phyloP scores from a whole-genome alignment of 1,140 invertebrate genomes.

The Helicoverpa armigera region DNA sequence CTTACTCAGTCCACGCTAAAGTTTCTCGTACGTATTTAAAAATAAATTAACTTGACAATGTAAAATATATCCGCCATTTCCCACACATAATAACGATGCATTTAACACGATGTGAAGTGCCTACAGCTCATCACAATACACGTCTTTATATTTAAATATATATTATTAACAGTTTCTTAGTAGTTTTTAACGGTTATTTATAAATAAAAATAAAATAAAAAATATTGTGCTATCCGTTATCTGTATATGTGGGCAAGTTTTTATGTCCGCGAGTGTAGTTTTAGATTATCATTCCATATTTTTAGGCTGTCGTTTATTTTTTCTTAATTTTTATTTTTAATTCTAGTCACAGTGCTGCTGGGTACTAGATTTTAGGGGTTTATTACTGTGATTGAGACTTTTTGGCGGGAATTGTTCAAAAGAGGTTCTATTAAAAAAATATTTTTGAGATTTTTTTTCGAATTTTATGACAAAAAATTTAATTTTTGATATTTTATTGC shows the following conservation, averaged over 20 bases:
- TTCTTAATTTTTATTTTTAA: constrained; percentile 60
- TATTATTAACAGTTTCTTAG: constrained; percentile 28
- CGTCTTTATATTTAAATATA: constrained; percentile 1
- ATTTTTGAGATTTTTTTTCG: background rate
- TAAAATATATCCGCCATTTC: constrained; percentile 8
- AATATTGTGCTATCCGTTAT: constrained; percentile 36
- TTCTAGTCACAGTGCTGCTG: constrained; percentile 81
- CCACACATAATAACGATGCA: background rate
- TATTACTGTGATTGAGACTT: constrained; percentile 44
- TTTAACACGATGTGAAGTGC: constrained; percentile 23
- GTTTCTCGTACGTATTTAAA: background rate
- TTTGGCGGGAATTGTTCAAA: constrained; percentile 23
- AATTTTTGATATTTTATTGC: constrained; percentile 1
- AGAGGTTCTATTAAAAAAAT: constrained; percentile 1
- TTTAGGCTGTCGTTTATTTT: constrained; percentile 37
- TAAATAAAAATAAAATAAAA: constrained; percentile 18
- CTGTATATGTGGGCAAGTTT: constrained; percentile 38
- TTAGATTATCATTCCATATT: constrained; percentile 54
- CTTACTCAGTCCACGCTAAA: background rate
- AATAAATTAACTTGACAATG: background rate
- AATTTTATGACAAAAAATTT: background rate
- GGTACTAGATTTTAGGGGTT: constrained; percentile 68
- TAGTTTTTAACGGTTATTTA: constrained; percentile 42
- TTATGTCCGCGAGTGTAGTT: constrained; percentile 36
- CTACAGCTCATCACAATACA: constrained; percentile 35